These are phyloP conservation scores for Serranus cabrilla DNA, from an alignment of 2,797 vertebrate species.

Conservation along the genomic window DNA sequence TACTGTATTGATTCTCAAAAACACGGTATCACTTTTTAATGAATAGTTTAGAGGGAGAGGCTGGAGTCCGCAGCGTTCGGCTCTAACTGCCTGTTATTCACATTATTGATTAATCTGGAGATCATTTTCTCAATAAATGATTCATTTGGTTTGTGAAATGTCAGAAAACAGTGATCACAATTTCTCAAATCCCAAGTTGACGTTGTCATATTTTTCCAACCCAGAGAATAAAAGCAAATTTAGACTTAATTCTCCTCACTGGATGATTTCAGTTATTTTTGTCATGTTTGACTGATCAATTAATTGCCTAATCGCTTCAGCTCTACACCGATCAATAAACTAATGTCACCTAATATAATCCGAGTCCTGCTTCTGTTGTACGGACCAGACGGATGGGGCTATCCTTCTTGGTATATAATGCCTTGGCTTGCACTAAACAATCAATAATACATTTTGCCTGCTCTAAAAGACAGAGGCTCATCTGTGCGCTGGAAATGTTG, in stretches of 20 bases:
- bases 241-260: background rate
- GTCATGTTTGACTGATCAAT: background rate
- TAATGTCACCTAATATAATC: background rate
- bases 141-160: background rate
- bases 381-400: background rate
- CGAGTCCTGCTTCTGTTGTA: background rate
- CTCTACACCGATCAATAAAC: conserved; percentile 2
- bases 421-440: conserved; percentile 30
- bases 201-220: background rate
- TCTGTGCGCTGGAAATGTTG: conserved; percentile 41
- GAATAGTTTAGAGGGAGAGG: background rate
- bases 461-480: conserved; percentile 35
- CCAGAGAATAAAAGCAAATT: background rate
- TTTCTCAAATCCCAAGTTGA: background rate
- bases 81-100: background rate
- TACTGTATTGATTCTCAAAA: too few species aligned
- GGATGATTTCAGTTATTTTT: background rate
- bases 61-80: background rate
- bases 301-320: background rate
- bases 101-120: background rate
- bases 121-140: background rate
- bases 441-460: conserved; percentile 42
- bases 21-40: too few species aligned
- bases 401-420: conserved; percentile 11
- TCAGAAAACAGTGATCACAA: background rate